Evolutionary conservation across 2,888 invertebrate genomes (phyloP), one percentile per base, ranked within the genome.

Genomic region (Lacanobia wlatinum): DNA sequence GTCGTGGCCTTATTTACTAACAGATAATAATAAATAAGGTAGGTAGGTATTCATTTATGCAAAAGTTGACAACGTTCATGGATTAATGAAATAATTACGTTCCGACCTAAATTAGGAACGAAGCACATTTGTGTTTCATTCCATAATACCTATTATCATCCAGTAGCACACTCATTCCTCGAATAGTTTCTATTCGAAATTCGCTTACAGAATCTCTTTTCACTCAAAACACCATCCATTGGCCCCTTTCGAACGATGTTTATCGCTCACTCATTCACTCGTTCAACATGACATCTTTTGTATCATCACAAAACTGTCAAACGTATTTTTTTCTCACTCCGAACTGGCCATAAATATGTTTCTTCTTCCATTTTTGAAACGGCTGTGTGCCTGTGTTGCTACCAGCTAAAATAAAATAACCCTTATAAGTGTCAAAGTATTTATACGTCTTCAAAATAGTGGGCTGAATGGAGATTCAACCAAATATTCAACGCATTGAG

Each of bases 281-380:
- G 61, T 78, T 80, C 74, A 70, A 72, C 69, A 55, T 75, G 77
- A 76, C 79, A 81, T 58, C 65, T 77, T 80, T 83, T 84, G 80
- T 81, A 65, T 75, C 65, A 68, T 53, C 67, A 85, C 79, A 79
- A 76, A 84, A 75, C 74, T 80, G 85, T 85, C 83, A 82, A 79
- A 56, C 68, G 55, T 73, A 70, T 66, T 65, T 81, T 55, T 77
- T 65, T 82, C 76, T 76, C 70, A 56, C 70, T 62, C 10, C 61
- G 50, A 52, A 73, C 66, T 67, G 69, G 52, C 61, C 76, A 65
- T 85, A 82, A 76, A 85, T 66, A 78, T 56, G 62, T 73, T 71
- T 71, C 55, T 55, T 53, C 23, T 84, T 60, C 81, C 70, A 71
- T 79, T 83, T 82, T 77, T 60, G 63, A 80, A 83, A 70, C 8